Evolutionary conservation across 1,140 invertebrate genomes (phyloP), one percentile per base, ranked within the genome.

Genomic region (Acromyrmex charruanus): DNA sequence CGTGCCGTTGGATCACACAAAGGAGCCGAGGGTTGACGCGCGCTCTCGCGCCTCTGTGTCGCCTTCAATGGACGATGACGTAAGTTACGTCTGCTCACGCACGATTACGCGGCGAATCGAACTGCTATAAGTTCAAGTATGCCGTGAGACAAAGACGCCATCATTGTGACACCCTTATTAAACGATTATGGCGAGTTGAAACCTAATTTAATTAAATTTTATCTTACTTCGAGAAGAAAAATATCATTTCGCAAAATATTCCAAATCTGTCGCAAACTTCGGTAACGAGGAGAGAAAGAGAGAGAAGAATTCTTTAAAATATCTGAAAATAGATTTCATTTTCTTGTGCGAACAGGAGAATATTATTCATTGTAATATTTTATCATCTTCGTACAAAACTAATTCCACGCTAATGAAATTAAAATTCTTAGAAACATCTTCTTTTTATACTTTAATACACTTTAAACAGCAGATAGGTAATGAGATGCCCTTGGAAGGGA

Each of bases 61-160:
- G 69, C 58, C 80, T 82, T 84, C 80, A 84, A 84, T 84, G 80
- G 80, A 63, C 69, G 80, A 63, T 84, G 80, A 84, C 80, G 80
- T 75, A 84, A 84, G 69, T 84, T 84, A 84, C 69, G 69, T 84
- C 69, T 84, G 80, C 39, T 82, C 69, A 84, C 80, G 80, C 80
- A 75, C 55, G 53, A 84, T 84, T 84, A 84, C 69, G 69, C 80
- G 14, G 80, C 21, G 68, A 59, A 59, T 59, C 53, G 68, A 71
- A 51, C 39, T 44, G 69, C 55, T 74, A 9, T 63, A 84, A 84
- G 55, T 74, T 84, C 80, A 84, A 75, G 80, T 51, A 31, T 51
- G 55, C 53, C 1, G 53, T 28, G 3, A 21, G 35, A 80, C 16
- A 10, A n/a, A 14, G 18, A 1, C 3, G 28, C 63, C 77, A 21